Evolutionary conservation across 2,888 invertebrate species (phyloP).

Genomic region (Epirrita christyi): DNA sequence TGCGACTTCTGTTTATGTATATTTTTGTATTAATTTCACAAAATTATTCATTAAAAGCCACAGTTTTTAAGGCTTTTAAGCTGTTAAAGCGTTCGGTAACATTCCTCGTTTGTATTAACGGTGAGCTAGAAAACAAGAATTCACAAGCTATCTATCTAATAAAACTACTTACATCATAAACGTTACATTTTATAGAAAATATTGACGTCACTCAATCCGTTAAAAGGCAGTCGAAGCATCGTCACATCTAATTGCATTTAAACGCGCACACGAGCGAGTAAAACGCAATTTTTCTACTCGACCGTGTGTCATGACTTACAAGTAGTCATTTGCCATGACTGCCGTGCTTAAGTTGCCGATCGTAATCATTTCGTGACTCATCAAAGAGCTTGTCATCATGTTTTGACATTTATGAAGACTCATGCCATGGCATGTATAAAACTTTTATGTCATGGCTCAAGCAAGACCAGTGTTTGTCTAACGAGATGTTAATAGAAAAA

Average conservation of each 20-base stretch:
- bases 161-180: conserved; percentile 71
- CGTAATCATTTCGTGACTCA: too few relatives aligned
- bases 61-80: conserved; percentile 83
- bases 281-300: conserved; percentile 5
- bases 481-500: too few relatives aligned
- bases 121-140: conserved; percentile 73
- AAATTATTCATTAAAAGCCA: conserved; percentile 83
- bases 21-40: conserved; percentile 84
- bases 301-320: conserved; percentile 6
- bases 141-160: conserved; percentile 74
- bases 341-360: too few relatives aligned
- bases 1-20: conserved; percentile 58
- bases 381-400: too few relatives aligned
- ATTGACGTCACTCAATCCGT: conserved; percentile 70
- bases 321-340: conserved; percentile 9
- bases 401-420: too few relatives aligned
- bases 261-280: conserved; percentile 24
- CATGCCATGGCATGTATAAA: neutral
- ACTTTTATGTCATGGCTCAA: too few relatives aligned
- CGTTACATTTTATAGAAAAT: conserved; percentile 79
- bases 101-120: conserved; percentile 50
- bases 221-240: conserved; percentile 75
- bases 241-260: conserved; percentile 62
- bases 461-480: too few relatives aligned
- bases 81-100: conserved; percentile 71